A percentile compares a stretch with the other conserved stretches of the same genome.
phyloP scores from a whole-genome alignment of 2,797 vertebrate species.

The Octomys mimax region DNA sequence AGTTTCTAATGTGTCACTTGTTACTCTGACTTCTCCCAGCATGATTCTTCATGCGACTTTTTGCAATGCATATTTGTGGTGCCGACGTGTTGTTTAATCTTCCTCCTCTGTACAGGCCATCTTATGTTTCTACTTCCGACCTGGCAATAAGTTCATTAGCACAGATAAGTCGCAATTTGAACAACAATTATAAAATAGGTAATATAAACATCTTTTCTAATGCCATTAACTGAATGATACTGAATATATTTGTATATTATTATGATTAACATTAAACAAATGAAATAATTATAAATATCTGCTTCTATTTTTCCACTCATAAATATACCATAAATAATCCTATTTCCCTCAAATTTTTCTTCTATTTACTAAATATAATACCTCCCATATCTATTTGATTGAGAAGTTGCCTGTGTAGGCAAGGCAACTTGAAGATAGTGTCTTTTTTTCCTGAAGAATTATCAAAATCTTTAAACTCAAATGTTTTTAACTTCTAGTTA shows the following conservation, averaged over 20 bases:
- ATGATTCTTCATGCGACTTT: neutral
- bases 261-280: neutral
- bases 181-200: neutral
- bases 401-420: neutral
- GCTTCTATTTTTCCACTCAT: neutral
- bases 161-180: neutral
- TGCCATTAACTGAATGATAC: neutral
- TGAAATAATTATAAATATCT: neutral
- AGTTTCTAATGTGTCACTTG: neutral
- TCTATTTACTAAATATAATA: neutral
- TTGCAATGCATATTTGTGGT: neutral
- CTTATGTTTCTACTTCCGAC: neutral
- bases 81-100: neutral
- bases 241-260: neutral
- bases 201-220: neutral
- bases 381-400: neutral
- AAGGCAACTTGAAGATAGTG: neutral
- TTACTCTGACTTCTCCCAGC: neutral
- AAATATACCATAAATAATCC: neutral
- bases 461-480: neutral
- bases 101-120: neutral
- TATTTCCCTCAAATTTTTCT: neutral
- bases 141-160: neutral
- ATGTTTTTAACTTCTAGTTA: neutral
- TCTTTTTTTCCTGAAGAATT: neutral